Evolutionary conservation across 2,113 vertebrate species (phyloP).

Genomic region (Kryptolebias marmoratus): DNA sequence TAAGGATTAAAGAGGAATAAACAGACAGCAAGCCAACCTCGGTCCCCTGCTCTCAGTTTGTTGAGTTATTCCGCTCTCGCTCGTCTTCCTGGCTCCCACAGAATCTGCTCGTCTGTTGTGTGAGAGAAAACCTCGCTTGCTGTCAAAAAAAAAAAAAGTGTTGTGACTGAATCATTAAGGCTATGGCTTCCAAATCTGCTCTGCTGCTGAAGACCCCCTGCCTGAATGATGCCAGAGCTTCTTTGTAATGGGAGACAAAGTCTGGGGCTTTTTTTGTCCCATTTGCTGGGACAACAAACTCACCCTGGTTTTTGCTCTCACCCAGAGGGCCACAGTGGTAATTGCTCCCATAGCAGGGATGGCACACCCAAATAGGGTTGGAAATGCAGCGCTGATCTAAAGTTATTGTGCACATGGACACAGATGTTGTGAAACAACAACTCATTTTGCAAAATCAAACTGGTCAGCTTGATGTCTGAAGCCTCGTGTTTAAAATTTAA

Average conservation of each 20-base stretch:
- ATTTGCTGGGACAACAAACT: conserved; percentile 53
- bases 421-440: background rate
- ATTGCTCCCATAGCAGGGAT: conserved; percentile 55
- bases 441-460: background rate
- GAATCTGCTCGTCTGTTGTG: conserved; percentile 59
- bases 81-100: conserved; percentile 28
- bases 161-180: conserved; percentile 45
- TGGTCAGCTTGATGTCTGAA: background rate
- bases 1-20: conserved; percentile 78
- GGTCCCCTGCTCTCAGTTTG: conserved; percentile 53
- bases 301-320: conserved; percentile 31
- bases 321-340: conserved; percentile 23
- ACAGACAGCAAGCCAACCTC: conserved; percentile 65
- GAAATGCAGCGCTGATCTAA: conserved; percentile 5
- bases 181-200: conserved; percentile 37
- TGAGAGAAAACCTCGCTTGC: conserved; percentile 47
- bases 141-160: conserved; percentile 27
- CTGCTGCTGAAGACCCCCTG: conserved; percentile 41
- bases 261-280: conserved; percentile 39
- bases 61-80: conserved; percentile 39
- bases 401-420: background rate
- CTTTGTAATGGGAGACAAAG: conserved; percentile 18
- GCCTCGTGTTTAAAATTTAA: too few species aligned
- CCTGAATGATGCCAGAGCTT: conserved; percentile 40
- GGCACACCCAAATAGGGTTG: conserved; percentile 30